Evolutionary conservation across 2,888 invertebrate genomes (phyloP).

Genomic region (Mythimna pallens): DNA sequence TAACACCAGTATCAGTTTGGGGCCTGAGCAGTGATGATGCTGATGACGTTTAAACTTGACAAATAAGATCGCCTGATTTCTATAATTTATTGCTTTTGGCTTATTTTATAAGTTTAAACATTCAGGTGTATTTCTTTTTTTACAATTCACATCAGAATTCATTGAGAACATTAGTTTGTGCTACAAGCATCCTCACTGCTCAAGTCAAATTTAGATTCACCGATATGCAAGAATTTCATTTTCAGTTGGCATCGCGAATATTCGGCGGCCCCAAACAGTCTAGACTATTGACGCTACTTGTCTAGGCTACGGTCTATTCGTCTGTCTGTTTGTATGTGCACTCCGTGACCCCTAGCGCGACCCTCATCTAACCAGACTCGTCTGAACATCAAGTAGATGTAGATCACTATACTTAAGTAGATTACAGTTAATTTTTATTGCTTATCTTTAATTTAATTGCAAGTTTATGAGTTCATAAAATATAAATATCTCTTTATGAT

Average conservation of each 20-base stretch:
- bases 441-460: conserved; percentile 25
- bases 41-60: background rate
- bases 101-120: background rate
- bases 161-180: background rate
- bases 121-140: background rate
- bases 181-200: conserved; percentile 28
- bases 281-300: conserved; percentile 62
- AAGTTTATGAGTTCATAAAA: conserved; percentile 28
- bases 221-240: conserved; percentile 10
- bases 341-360: conserved; percentile 14
- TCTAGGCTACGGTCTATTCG: conserved; percentile 60
- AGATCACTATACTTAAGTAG: conserved; percentile 7
- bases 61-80: background rate
- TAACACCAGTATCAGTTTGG: conserved; percentile 55
- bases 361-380: conserved; percentile 17
- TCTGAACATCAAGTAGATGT: conserved; percentile 1
- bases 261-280: conserved; percentile 53
- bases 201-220: conserved; percentile 11
- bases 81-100: background rate
- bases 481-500: conserved; percentile 2
- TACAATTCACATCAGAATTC: background rate
- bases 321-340: conserved; percentile 62
- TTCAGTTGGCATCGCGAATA: background rate
- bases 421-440: conserved; percentile 31
- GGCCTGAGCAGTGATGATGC: conserved; percentile 37